Conservation (phyloP, 2,888 invertebrate genomes). For the Epicampocera succincta region DNA sequence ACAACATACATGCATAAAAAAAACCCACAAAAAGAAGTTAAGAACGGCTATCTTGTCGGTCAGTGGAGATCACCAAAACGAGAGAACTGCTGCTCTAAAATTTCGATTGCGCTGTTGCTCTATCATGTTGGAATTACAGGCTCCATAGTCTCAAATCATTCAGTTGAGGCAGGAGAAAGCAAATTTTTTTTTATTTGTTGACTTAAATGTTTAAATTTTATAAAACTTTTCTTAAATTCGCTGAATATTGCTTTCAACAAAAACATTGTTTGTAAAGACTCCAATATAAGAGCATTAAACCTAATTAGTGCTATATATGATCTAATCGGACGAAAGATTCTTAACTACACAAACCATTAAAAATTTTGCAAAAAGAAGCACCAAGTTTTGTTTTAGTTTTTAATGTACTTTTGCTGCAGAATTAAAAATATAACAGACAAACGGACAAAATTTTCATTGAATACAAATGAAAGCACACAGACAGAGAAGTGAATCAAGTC, state of each 20-base stretch:
- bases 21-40: too few species aligned
- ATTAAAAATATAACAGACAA: conserved; percentile 43
- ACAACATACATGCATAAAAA: too few species aligned
- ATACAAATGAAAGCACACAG: conserved; percentile 24
- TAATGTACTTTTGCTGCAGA: conserved; percentile 5
- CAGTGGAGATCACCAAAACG: too few species aligned
- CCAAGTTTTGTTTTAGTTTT: conserved; percentile 32
- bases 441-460: conserved; percentile 27
- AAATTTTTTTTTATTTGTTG: too few species aligned
- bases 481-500: conserved; percentile 34
- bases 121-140: too few species aligned
- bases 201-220: too few species aligned
- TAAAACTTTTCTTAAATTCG: too few species aligned
- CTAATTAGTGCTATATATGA: background rate
- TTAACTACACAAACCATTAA: conserved; percentile 7
- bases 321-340: conserved; percentile 13
- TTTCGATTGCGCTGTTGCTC: too few species aligned
- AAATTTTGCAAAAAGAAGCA: conserved; percentile 18
- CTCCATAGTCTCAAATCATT: too few species aligned
- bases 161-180: too few species aligned
- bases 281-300: conserved; percentile 7
- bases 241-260: background rate
- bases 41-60: too few species aligned
- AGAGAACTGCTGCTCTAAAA: too few species aligned
- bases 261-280: background rate